Percentiles rank a stretch among this genome's conserved stretches.
Evolutionary conservation across 1,140 invertebrate genomes (phyloP).

Genomic region (Vanessa atalanta): DNA sequence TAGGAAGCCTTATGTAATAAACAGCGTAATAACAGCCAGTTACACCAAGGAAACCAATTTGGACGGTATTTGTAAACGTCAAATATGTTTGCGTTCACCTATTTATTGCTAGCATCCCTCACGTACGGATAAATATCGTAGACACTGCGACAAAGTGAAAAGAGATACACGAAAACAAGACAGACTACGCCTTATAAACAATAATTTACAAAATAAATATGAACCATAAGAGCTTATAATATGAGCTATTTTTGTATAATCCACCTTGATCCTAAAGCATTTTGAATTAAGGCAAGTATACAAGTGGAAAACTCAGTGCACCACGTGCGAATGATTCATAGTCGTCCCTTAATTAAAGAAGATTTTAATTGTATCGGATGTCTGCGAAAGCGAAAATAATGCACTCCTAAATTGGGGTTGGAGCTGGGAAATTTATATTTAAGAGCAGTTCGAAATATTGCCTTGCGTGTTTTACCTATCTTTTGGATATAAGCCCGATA

Average conservation of each 20-base stretch:
- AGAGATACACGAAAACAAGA: conserved; percentile 67
- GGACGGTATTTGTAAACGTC: conserved; percentile 75
- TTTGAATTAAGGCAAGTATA: conserved; percentile 57
- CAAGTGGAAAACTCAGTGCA: conserved; percentile 79
- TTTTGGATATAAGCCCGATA: conserved; percentile 54
- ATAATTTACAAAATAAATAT: conserved; percentile 36
- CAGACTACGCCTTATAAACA: conserved; percentile 52
- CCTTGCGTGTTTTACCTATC: conserved; percentile 69
- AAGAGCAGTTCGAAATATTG: conserved; percentile 68
- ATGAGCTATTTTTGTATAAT: conserved; percentile 53
- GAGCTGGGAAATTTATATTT: conserved; percentile 76
- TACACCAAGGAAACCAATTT: conserved; percentile 51
- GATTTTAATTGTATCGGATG: conserved; percentile 82
- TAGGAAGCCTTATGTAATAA: conserved; percentile 9
- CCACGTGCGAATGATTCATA: conserved; percentile 82
- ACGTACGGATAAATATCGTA: conserved; percentile 77
- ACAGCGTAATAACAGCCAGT: conserved; percentile 64
- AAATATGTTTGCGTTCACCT: conserved; percentile 77
- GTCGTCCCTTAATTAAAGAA: conserved; percentile 81
- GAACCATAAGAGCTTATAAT: conserved; percentile 43
- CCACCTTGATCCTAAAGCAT: conserved; percentile 46
- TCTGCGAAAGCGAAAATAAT: conserved; percentile 81
- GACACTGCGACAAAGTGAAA: conserved; percentile 77
- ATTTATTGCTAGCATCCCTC: conserved; percentile 78
- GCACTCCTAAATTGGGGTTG: conserved; percentile 79